Evolutionary conservation across 2,888 invertebrate genomes (phyloP).

Genomic region (Frankliniella intonsa): DNA sequence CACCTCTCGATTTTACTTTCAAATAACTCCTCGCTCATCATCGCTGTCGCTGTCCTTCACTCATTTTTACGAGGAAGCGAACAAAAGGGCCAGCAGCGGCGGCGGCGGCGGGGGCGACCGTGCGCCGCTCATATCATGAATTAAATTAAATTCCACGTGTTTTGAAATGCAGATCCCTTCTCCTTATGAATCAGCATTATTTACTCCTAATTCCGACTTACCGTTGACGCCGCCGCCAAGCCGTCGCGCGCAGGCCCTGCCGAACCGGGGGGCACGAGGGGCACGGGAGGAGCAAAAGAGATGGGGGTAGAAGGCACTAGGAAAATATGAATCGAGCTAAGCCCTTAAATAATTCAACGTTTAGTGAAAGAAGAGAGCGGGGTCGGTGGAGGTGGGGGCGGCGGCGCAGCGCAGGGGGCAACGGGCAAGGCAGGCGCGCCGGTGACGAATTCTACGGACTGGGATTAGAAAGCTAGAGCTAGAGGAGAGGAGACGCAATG

Average conservation of each 20-base stretch:
- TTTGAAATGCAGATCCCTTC: slow-evolving; percentile 6
- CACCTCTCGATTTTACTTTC: neutral
- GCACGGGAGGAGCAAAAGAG: no score
- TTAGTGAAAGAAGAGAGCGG: neutral
- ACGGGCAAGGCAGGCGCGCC: no score
- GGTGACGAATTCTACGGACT: no score
- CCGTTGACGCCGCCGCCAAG: neutral
- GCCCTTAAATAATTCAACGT: slow-evolving; percentile 19
- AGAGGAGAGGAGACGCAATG: no score
- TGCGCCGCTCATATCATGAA: neutral
- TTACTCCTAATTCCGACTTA: slow-evolving; percentile 3
- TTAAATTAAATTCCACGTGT: slow-evolving; percentile 2
- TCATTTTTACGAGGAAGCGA: neutral
- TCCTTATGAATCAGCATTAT: slow-evolving; percentile 17
- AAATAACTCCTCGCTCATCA: neutral
- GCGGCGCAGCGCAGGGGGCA: neutral
- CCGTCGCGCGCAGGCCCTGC: neutral
- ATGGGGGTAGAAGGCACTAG: neutral
- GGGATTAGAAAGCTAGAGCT: no score
- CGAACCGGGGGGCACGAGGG: neutral
- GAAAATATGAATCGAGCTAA: slow-evolving; percentile 18
- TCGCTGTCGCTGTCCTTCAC: neutral
- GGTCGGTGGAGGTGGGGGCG: neutral
- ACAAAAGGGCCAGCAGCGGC: neutral
- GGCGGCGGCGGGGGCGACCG: neutral